Conservation (phyloP, 2,113 vertebrate species). For the Clupea harengus region DNA sequence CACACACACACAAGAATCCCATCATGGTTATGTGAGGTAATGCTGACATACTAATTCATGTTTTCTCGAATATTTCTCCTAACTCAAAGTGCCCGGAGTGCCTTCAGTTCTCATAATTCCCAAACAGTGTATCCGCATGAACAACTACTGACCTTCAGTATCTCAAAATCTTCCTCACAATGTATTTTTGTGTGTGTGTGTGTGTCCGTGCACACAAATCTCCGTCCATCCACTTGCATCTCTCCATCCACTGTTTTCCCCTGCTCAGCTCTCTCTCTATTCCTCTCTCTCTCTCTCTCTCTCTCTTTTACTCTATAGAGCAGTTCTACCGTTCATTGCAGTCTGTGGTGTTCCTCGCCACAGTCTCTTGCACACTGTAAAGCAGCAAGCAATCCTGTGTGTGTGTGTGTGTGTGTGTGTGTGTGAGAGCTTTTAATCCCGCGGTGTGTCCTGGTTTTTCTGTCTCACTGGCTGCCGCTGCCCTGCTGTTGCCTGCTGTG, state of each 20-base stretch:
- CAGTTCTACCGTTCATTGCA: background rate
- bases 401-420: background rate
- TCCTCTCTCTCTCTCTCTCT: conserved; percentile 29
- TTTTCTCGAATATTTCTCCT: background rate
- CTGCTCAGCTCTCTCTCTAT: conserved; percentile 28
- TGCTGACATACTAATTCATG: background rate
- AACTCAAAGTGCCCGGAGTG: background rate
- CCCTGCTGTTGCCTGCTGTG: conserved; percentile 7
- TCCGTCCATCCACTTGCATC: conserved; percentile 40
- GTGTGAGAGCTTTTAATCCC: background rate
- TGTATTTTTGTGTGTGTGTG: conserved; percentile 15
- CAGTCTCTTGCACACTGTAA: background rate
- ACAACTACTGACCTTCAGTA: background rate
- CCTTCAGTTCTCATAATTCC: background rate
- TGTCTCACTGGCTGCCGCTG: conserved; percentile 6
- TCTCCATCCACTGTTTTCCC: conserved; percentile 40
- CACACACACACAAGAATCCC: background rate
- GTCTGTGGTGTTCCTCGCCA: background rate
- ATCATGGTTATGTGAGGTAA: background rate
- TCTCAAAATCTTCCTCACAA: conserved; percentile 19
- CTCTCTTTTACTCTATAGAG: conserved; percentile 28
- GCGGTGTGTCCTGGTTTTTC: conserved; percentile 7
- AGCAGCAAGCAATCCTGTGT: conserved; percentile 4
- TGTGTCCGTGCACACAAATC: conserved; percentile 25
- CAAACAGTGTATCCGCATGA: background rate